Evolutionary conservation across 2,888 invertebrate genomes (phyloP), one percentile per base, ranked within the genome.

Genomic region (Epirrita christyi): DNA sequence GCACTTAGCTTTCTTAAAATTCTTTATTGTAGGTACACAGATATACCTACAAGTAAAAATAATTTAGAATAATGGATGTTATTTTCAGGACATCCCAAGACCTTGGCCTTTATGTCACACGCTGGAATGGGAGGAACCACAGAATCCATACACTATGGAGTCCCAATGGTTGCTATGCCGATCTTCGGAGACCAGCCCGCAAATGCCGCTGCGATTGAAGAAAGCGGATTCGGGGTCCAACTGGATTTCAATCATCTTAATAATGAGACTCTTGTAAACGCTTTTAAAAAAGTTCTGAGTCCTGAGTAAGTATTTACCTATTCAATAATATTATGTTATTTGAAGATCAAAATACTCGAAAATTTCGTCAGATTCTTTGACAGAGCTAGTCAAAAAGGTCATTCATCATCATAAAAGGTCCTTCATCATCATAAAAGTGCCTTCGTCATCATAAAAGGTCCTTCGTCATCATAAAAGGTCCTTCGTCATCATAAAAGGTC

Each of bases 111-210:
- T 71, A 81, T 93, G 37, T 91, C 93, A 0, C 94, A 94, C 61
- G 93, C 92, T 50, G 94, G 94, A 1, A 91, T 94, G 75, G 85
- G 94, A 47, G 93, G 94, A 6, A 92, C 92, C 0, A 93, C 91
- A 4, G 94, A 94, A 76, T 93, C 93, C 0, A 88, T 94, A 29
- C 93, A 94, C 67, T 92, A 86, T 56, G 94, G 93, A 9, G 94
- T 94, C 3, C 94, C 94, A 6, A 84, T 93, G 58, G 73, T 94
- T 6, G 92, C 93, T 3, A 92, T 94, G 83, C 94, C 94, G 0
- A 84, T 94, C 53, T 80, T 85, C 34, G 94, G 94, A 7, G 94
- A 94, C 67, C 94, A 94, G 70, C 92, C 92, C 21, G 81, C 92
- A 0, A 94, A 94, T 70, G 93, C 93, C 1, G 91, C 89, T 28